Evolutionary conservation across 2,797 vertebrate species (phyloP).

Genomic region (Distichodus sexfasciatus): DNA sequence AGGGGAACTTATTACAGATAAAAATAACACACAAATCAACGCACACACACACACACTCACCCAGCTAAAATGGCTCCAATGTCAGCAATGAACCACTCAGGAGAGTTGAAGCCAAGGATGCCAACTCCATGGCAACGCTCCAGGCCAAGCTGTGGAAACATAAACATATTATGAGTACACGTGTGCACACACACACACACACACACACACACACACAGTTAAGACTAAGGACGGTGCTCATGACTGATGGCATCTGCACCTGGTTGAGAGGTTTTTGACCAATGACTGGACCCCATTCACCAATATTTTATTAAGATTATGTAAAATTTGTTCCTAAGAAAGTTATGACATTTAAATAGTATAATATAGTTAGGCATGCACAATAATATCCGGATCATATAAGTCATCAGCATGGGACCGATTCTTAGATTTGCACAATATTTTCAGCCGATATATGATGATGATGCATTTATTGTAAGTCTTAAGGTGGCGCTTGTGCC

Average conservation of each 20-base stretch:
- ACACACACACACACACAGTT: not conserved
- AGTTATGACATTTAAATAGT: too few species aligned
- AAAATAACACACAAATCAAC: not conserved
- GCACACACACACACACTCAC: slow-evolving; percentile 68
- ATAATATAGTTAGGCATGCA: too few species aligned
- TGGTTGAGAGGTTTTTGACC: too few species aligned
- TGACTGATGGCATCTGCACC: not conserved
- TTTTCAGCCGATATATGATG: too few species aligned
- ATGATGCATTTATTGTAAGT: too few species aligned
- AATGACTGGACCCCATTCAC: too few species aligned
- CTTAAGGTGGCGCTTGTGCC: too few species aligned
- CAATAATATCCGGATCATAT: too few species aligned
- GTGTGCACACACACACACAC: slow-evolving; percentile 53
- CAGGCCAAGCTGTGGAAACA: slow-evolving; percentile 83
- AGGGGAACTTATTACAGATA: not conserved
- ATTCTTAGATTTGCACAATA: too few species aligned
- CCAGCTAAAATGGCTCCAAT: slow-evolving; percentile 88
- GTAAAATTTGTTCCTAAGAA: too few species aligned
- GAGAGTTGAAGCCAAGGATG: slow-evolving; percentile 91
- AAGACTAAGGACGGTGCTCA: not conserved
- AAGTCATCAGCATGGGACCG: too few species aligned
- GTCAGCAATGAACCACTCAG: slow-evolving; percentile 88
- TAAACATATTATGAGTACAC: not conserved
- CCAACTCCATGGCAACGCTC: slow-evolving; percentile 86
- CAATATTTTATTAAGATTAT: too few species aligned